Evolutionary conservation across 2,113 vertebrate species (phyloP).

Genomic region (Cynoglossus semilaevis): DNA sequence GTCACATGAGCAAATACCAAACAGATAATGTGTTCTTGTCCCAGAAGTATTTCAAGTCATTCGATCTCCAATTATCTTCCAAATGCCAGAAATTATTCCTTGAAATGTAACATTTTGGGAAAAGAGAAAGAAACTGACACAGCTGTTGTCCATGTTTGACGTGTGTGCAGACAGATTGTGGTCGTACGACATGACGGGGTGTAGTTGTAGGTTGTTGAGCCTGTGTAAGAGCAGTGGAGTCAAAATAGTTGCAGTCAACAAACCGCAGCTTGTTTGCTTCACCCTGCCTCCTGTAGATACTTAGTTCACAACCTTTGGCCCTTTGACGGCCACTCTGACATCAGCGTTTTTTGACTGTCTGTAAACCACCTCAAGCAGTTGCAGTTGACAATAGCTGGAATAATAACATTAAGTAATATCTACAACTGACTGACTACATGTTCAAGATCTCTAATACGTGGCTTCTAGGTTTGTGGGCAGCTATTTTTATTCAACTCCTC

Average conservation of each 20-base stretch:
- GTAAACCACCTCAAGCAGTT: background rate
- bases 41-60: too few relatives aligned
- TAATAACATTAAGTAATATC: too few relatives aligned
- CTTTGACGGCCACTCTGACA: background rate
- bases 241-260: slow-evolving; percentile 59
- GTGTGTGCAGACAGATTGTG: background rate
- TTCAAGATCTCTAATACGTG: too few relatives aligned
- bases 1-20: too few relatives aligned
- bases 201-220: slow-evolving; percentile 21
- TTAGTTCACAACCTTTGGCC: background rate
- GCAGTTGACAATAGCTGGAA: too few relatives aligned
- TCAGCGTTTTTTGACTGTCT: background rate
- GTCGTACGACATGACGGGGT: background rate
- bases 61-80: background rate
- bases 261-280: slow-evolving; percentile 57
- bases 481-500: background rate
- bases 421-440: too few relatives aligned
- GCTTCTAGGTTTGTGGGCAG: too few relatives aligned
- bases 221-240: slow-evolving; percentile 20
- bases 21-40: too few relatives aligned
- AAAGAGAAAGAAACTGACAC: background rate
- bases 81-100: background rate
- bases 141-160: background rate
- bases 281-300: background rate
- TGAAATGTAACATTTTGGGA: background rate